A percentile compares a stretch with the other conserved stretches of the same genome.
Evolutionary conservation across 2,797 vertebrate genomes (phyloP).

Genomic region (Sciurus vulgaris): DNA sequence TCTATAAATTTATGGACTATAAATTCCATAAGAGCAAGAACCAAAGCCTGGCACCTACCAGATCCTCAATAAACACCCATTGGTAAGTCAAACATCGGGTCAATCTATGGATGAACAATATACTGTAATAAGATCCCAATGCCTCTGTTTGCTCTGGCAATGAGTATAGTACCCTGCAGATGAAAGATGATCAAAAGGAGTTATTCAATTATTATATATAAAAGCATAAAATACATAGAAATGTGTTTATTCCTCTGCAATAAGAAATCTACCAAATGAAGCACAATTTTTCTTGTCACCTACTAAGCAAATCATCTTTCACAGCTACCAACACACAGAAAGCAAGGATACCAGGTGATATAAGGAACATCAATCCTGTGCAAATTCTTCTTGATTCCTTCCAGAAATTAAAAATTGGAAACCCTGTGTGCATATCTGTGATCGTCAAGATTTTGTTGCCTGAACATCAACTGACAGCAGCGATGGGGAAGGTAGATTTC

Average conservation of each 20-base stretch:
- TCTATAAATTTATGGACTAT: background rate
- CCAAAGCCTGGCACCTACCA: background rate
- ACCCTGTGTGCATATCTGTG: too few relatives aligned
- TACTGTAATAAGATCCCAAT: background rate
- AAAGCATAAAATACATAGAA: background rate
- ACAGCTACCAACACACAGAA: background rate
- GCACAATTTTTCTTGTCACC: background rate
- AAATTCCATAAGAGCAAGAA: background rate
- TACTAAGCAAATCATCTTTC: background rate
- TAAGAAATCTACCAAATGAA: background rate
- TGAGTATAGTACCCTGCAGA: background rate
- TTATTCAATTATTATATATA: background rate
- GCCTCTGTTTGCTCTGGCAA: background rate
- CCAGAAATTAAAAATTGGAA: background rate
- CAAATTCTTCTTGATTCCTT: background rate
- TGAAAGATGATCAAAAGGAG: background rate
- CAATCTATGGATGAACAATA: fast-evolving
- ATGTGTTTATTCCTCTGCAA: background rate
- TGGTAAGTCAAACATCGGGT: too few relatives aligned
- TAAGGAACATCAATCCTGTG: background rate
- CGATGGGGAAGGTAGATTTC: background rate
- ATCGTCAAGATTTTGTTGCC: background rate
- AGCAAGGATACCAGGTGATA: background rate
- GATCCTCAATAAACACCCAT: background rate
- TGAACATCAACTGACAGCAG: too few relatives aligned